These are phyloP conservation scores for Lynx canadensis DNA, from an alignment of 2,113 vertebrate genomes.

Conservation along the genomic window DNA sequence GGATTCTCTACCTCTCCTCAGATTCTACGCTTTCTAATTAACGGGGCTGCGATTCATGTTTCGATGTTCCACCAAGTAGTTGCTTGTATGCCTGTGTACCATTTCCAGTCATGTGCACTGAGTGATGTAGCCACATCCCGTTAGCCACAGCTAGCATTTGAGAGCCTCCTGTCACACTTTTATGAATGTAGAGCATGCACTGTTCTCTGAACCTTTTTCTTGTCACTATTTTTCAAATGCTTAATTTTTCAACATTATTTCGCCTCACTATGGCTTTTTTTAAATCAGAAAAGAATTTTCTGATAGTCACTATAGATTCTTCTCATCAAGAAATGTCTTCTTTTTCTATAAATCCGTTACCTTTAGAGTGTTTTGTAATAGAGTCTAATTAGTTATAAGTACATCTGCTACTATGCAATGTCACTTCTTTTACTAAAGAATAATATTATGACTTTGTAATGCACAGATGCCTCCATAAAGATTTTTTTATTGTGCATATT, in stretches of 20 bases:
- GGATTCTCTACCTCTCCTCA: neutral
- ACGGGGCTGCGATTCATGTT: neutral
- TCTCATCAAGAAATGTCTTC: conserved; percentile 13
- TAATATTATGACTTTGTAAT: neutral
- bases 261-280: neutral
- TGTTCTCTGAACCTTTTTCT: neutral
- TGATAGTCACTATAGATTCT: neutral
- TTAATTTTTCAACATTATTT: neutral
- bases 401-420: neutral
- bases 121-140: neutral
- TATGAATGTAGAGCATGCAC: neutral
- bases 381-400: conserved; percentile 48
- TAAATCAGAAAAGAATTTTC: neutral
- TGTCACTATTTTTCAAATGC: neutral
- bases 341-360: neutral
- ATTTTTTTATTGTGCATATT: conserved; percentile 23
- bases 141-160: neutral
- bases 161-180: neutral
- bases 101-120: rapidly evolving
- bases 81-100: neutral
- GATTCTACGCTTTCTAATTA: neutral
- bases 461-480: neutral
- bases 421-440: neutral
- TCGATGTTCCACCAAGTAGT: neutral
- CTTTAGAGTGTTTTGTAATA: neutral